phyloP scores from a whole-genome alignment of 2,888 invertebrate species.

The Ophraella communa region DNA sequence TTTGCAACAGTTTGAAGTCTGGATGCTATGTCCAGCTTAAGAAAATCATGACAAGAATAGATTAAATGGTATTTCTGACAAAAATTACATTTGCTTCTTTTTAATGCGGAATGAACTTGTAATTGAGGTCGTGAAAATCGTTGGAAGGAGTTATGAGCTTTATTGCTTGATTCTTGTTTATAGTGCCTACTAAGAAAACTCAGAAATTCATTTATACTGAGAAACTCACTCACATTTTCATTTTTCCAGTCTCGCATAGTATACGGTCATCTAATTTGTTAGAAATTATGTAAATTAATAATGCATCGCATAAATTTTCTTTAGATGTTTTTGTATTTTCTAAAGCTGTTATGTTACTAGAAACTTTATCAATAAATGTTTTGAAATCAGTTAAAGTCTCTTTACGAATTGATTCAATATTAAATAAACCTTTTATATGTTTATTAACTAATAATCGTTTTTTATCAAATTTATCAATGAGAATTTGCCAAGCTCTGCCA shows the following conservation, averaged over 20 bases:
- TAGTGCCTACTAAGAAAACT: too few relatives aligned
- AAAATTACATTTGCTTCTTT: constrained; percentile 6
- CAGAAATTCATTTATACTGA: too few relatives aligned
- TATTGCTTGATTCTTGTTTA: background rate
- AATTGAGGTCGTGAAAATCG: constrained; percentile 1
- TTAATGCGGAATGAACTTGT: background rate
- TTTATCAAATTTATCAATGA: constrained; percentile 10
- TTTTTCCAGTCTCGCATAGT: too few relatives aligned
- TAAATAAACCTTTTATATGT: constrained; percentile 15
- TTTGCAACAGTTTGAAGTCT: too few relatives aligned
- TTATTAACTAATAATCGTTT: constrained; percentile 13
- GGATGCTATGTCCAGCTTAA: too few relatives aligned
- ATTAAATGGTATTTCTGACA: too few relatives aligned
- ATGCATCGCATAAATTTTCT: constrained; percentile 6
- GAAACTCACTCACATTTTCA: background rate
- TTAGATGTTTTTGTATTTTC: constrained; percentile 10
- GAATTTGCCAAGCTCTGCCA: constrained; percentile 12
- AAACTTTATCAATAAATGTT: constrained; percentile 7
- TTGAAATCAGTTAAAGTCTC: background rate
- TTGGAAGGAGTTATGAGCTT: background rate
- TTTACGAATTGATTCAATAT: constrained; percentile 12
- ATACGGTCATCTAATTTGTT: too few relatives aligned
- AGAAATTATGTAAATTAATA: too few relatives aligned
- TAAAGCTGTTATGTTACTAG: constrained; percentile 1
- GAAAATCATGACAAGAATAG: background rate